These are phyloP conservation scores for Hafferia zeledoni DNA, from an alignment of 2,797 vertebrate species.

Conservation along the genomic window DNA sequence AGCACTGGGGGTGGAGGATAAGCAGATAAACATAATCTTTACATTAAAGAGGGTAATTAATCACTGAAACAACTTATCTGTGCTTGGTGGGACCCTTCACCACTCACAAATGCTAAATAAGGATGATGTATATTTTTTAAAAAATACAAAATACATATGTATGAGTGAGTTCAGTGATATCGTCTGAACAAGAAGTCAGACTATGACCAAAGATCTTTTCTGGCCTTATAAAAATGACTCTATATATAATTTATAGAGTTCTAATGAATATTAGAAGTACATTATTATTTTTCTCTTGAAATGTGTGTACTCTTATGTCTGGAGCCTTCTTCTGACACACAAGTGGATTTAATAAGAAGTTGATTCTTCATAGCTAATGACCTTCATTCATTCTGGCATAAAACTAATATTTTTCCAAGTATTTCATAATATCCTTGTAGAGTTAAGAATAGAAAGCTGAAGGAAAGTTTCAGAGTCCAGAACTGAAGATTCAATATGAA, in stretches of 20 bases:
- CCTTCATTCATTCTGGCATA: background rate
- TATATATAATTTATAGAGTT: background rate
- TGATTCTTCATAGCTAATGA: background rate
- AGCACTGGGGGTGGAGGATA: background rate
- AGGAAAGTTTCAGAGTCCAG: background rate
- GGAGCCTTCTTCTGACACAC: background rate
- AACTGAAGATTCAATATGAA: background rate
- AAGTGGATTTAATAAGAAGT: background rate
- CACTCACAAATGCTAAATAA: background rate
- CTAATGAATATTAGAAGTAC: background rate
- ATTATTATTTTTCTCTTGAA: background rate
- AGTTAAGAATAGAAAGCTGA: background rate
- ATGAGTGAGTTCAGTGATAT: background rate
- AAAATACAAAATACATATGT: background rate
- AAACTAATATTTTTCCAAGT: background rate
- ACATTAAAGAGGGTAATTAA: background rate
- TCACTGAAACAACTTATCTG: background rate
- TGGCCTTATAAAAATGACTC: background rate
- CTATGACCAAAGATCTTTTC: background rate
- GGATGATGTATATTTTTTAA: background rate
- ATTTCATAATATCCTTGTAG: background rate
- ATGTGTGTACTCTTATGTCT: background rate
- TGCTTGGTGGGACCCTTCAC: background rate
- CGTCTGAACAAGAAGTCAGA: background rate
- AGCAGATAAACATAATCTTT: background rate